Conservation (phyloP, 2,888 invertebrate species). For the Melanotus villosus region DNA sequence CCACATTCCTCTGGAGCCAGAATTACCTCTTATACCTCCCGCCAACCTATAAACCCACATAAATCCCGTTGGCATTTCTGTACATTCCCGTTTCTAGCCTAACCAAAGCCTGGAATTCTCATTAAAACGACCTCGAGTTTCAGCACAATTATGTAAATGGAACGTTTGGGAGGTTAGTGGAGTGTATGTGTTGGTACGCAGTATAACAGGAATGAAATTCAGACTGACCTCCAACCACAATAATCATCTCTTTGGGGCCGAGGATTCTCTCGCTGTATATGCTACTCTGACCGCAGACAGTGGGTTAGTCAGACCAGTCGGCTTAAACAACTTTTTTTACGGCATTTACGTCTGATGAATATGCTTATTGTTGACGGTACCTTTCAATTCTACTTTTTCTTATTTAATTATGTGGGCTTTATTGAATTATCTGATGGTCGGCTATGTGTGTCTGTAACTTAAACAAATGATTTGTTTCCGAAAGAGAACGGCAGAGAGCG, state of each 20-base stretch:
- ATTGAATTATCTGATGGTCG: constrained; percentile 17
- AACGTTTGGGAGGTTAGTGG: background rate
- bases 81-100: background rate
- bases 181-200: constrained; percentile 4
- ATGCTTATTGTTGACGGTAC: constrained; percentile 27
- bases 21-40: constrained; percentile 11
- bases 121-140: constrained; percentile 9
- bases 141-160: constrained; percentile 15
- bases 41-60: constrained; percentile 24
- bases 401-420: constrained; percentile 16
- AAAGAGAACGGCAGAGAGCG: no score
- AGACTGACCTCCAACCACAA: constrained; percentile 25
- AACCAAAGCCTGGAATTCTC: constrained; percentile 19
- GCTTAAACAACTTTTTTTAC: constrained; percentile 6
- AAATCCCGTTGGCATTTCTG: constrained; percentile 15
- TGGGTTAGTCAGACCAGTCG: constrained; percentile 26
- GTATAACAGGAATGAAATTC: constrained; percentile 6
- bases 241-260: constrained; percentile 13
- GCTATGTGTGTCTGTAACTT: no score
- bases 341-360: constrained; percentile 23
- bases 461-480: no score
- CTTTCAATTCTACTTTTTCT: constrained; percentile 18
- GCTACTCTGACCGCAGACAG: constrained; percentile 31
- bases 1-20: constrained; percentile 21
- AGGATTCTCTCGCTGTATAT: constrained; percentile 3